phyloP scores from a whole-genome alignment of 2,113 vertebrate genomes.

The Cynoglossus semilaevis region DNA sequence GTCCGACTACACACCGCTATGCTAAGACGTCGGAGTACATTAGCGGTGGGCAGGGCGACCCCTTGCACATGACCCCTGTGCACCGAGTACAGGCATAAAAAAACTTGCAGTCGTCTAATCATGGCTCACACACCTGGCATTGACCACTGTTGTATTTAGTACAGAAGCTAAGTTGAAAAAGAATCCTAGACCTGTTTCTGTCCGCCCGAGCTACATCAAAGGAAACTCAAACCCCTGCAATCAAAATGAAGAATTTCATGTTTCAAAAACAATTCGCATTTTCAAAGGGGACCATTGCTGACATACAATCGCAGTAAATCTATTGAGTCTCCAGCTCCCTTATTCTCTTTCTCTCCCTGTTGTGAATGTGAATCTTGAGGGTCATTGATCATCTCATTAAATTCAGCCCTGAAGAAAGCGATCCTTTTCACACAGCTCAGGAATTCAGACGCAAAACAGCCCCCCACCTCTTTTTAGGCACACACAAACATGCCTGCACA shows the following conservation, averaged over 20 bases:
- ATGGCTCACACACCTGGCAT: constrained; percentile 27
- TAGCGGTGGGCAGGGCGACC: constrained; percentile 54
- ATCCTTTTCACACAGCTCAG: constrained; percentile 75
- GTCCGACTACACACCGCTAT: constrained; percentile 55
- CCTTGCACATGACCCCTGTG: constrained; percentile 40
- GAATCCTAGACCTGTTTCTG: constrained; percentile 65
- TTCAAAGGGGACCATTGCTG: constrained; percentile 67
- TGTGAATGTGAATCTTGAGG: constrained; percentile 73
- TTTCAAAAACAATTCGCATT: constrained; percentile 72
- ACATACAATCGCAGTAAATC: constrained; percentile 67
- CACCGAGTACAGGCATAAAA: constrained; percentile 37
- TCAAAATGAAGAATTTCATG: constrained; percentile 70
- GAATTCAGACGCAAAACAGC: constrained; percentile 65
- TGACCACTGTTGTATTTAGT: constrained; percentile 54
- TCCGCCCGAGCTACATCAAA: constrained; percentile 66
- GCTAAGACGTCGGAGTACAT: constrained; percentile 58
- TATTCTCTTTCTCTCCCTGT: constrained; percentile 61
- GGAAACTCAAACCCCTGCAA: constrained; percentile 56
- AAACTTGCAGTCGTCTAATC: constrained; percentile 45
- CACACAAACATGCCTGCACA: constrained; percentile 66
- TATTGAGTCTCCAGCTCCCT: constrained; percentile 66
- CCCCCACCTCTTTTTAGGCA: constrained; percentile 50
- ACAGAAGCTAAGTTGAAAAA: constrained; percentile 61
- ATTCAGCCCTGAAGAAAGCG: constrained; percentile 68
- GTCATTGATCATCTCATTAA: constrained; percentile 78